A percentile compares a stretch with the other conserved stretches of the same genome.
These are phyloP conservation scores for Sebastes cheni DNA, from an alignment of 2,797 vertebrate genomes.

Conservation along the genomic window DNA sequence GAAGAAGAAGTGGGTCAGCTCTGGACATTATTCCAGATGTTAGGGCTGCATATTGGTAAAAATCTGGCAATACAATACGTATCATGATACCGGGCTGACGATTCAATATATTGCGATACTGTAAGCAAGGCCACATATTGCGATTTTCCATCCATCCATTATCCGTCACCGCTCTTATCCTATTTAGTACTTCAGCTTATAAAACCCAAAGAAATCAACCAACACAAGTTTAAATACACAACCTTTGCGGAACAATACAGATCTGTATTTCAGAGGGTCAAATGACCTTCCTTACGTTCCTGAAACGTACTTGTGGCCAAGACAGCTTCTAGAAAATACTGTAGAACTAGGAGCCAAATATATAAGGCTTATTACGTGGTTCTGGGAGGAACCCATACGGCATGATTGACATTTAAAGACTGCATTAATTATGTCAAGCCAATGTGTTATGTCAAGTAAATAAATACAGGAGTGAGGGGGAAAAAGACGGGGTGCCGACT, in stretches of 20 bases:
- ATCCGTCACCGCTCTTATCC: too few relatives aligned
- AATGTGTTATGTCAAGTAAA: conserved; percentile 74
- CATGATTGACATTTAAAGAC: conserved; percentile 64
- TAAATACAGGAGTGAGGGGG: conserved; percentile 67
- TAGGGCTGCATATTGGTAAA: too few relatives aligned
- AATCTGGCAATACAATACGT: too few relatives aligned
- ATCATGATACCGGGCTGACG: too few relatives aligned
- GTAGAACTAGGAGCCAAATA: conserved; percentile 31
- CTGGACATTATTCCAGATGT: conserved; percentile 29
- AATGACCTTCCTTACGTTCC: conserved; percentile 49
- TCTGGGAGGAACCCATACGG: conserved; percentile 64
- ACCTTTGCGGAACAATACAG: conserved; percentile 1
- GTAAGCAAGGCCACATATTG: too few relatives aligned
- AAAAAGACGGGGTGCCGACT: conserved; percentile 60
- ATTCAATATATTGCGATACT: too few relatives aligned
- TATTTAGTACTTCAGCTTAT: conserved; percentile 27
- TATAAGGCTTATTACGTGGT: conserved; percentile 33
- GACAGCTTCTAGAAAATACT: conserved; percentile 64
- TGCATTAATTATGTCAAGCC: conserved; percentile 64
- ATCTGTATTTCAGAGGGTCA: conserved; percentile 10
- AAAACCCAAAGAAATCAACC: conserved; percentile 35
- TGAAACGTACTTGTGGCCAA: conserved; percentile 53
- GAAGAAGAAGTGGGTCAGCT: conserved; percentile 36
- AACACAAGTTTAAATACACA: conserved; percentile 48
- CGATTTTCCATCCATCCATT: too few relatives aligned